Evolutionary conservation across 2,797 vertebrate species (phyloP).

Genomic region (Chlorospingus semifuscus): DNA sequence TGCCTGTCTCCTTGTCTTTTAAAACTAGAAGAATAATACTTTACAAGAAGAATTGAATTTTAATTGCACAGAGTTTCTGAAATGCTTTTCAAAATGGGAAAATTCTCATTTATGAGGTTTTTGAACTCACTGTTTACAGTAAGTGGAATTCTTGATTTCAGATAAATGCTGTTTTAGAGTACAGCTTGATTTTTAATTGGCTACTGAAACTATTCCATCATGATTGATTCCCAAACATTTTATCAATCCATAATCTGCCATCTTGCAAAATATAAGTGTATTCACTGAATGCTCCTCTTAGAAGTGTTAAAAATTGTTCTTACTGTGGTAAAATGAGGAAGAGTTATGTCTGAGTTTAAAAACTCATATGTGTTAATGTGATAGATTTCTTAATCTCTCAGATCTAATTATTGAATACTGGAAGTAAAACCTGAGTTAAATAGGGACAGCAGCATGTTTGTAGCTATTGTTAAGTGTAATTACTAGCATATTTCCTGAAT

Average conservation of each 20-base stretch:
- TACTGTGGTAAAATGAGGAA: neutral
- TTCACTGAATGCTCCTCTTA: neutral
- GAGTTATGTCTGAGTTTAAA: neutral
- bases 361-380: neutral
- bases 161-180: neutral
- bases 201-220: neutral
- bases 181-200: neutral
- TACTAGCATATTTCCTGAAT: neutral
- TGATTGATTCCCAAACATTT: neutral
- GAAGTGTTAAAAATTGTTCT: neutral
- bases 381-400: neutral
- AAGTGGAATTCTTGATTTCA: neutral
- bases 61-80: neutral
- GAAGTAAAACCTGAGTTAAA: neutral
- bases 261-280: neutral
- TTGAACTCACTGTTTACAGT: neutral
- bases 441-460: neutral
- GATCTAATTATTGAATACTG: neutral
- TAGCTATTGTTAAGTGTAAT: neutral
- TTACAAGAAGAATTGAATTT: neutral
- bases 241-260: neutral
- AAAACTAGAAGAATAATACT: neutral
- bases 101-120: neutral
- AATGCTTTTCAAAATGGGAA: neutral
- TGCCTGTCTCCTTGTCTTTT: neutral